Conservation (phyloP, 2,113 vertebrate genomes). For the Sialia sialis region DNA sequence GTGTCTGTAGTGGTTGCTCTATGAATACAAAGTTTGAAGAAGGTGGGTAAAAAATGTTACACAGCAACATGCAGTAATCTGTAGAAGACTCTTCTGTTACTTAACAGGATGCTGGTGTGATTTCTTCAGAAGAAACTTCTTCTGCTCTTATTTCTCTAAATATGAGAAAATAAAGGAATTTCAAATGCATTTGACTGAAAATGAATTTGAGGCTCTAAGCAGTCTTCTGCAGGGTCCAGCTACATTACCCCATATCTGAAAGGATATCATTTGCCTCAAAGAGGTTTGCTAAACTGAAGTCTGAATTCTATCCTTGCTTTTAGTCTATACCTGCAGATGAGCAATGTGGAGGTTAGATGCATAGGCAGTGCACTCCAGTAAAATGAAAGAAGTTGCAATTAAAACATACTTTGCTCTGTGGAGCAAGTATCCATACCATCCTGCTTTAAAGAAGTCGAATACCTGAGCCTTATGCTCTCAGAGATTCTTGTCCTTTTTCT, state of each 20-base stretch:
- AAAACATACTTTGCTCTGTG: not conserved
- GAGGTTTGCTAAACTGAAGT: not conserved
- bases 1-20: not conserved
- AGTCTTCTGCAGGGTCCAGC: not conserved
- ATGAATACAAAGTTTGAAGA: not conserved
- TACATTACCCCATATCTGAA: not conserved
- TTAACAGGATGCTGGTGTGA: not conserved
- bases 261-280: not conserved
- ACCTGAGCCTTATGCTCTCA: not conserved
- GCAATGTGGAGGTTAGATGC: not conserved
- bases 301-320: not conserved
- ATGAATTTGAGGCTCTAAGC: not conserved
- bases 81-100: not conserved
- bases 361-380: not conserved
- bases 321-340: not conserved
- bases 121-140: not conserved
- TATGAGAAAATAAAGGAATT: not conserved
- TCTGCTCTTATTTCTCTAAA: not conserved
- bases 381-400: not conserved
- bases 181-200: not conserved
- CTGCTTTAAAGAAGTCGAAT: accelerated
- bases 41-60: not conserved
- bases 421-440: not conserved
- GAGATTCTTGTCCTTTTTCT: not conserved
- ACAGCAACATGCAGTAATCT: not conserved